Base-by-base conservation (phyloP, 2,888 invertebrate species). In the Philaethria dido region DNA sequence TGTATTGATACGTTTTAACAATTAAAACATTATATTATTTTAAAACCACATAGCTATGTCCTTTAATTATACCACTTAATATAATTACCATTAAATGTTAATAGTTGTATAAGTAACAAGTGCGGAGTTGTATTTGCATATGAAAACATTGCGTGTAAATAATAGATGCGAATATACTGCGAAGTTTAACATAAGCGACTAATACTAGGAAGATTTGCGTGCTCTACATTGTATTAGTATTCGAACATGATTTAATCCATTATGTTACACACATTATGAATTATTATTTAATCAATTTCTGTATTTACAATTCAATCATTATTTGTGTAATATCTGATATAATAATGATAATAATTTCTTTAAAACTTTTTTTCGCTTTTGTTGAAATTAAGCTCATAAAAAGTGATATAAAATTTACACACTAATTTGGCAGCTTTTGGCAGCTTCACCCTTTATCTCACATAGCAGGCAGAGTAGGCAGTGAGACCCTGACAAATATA, bases 111-210 rank as follows among this genome's bases (percentile, higher is more conserved):
- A 60, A 59, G n/a, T 29, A 59, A 45, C 59, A 45, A 60, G 29
- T 60, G 18, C 13, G 3, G 33, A 60, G 14, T 25, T 20, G 20
- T 64, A 72, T 72, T 70, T 69, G 62, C 70, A 72, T 66, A 70
- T 68, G 62, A 70, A 69, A 70, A 74, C 63, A 67, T 75, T 63
- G 74, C 72, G 71, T 73, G 69, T 72, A 64, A 67, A 72, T 71
- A 69, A 68, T 69, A 55, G 61, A 64, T 68, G 66, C 54, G 59
- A 60, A 63, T 67, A 60, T 57, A 62, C 68, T 66, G 69, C 45
- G 55, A 42, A 47, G 55, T 25, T 57, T 57, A 57, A 25, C 22
- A 57, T 42, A 42, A 22, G 55, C 20, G 22, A 50, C 68, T 70
- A 71, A 69, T 62, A 64, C 60, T n/a, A 64, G 59, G 64, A 66